Base-by-base conservation (phyloP, 1,140 invertebrate species). In the Epicauta chinensis region DNA sequence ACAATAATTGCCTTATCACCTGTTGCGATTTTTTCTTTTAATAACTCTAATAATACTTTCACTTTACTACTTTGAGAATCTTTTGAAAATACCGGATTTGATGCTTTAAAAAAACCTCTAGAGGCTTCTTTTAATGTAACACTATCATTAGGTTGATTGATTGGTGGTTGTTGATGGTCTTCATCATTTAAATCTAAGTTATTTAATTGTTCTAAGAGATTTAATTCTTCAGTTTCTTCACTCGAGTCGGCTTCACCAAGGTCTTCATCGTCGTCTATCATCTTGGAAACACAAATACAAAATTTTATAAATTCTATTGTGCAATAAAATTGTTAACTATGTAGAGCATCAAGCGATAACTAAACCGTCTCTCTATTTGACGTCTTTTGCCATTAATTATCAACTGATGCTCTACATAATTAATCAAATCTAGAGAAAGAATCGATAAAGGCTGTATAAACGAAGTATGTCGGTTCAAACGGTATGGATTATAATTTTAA, bases 1-100 rank as follows among this genome's bases (percentile, higher is more conserved):
- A 95, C 89, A 5, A 94, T 75, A 2, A 94, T 82, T n/a, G 79
- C 76, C 65, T 89, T 90, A 49, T 90, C 85, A n/a, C 71, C 68
- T 1, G 68, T 69, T 1, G 58, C 16, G 13, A 85, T 61, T 12
- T 71, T 75, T 37, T 78, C 66, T 36, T 78, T 61, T 0, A 88
- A 59, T 30, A 77, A 75, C 4, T 81, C 67, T 35, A 88, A 65
- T 3, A 86, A 73, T 2, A 75, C 73, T 7, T 71, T 63, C 52
- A 78, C 74, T 55, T 89, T 89, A 4, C 81, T 81, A 59, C 82
- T 86, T 9, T 68, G 64, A 2, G 75, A 73, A 1, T 75, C 59
- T 0, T 73, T 47, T 9, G 77, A 59, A 66, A 90, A 90, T 1
- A 89, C 75, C 0, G 87, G 86, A 76, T 89, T 87, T 3, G 73